Conservation (phyloP, 2,113 vertebrate species). For the Hypocryptadius cinnamomeus region DNA sequence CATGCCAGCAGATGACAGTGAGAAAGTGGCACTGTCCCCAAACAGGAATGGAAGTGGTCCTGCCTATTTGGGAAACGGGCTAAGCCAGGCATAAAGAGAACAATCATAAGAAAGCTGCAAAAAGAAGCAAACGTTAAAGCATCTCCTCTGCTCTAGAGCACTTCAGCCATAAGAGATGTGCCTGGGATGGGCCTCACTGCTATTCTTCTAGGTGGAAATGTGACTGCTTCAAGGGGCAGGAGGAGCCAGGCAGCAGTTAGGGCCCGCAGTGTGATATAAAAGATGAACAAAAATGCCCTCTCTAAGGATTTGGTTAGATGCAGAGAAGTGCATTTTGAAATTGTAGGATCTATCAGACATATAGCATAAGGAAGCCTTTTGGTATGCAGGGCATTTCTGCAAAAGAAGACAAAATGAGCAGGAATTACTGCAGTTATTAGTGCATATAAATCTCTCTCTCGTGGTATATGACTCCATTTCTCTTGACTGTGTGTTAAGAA, state of each 20-base stretch:
- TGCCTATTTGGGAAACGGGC: neutral
- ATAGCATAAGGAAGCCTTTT: neutral
- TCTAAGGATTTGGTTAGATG: neutral
- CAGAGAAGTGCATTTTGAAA: neutral
- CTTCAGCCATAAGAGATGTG: neutral
- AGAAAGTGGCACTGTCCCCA: neutral
- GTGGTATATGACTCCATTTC: neutral
- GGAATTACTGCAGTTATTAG: neutral
- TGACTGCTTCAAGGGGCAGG: neutral
- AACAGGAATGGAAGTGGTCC: neutral
- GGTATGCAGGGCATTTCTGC: neutral
- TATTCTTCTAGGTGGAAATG: rapidly evolving
- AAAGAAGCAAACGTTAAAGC: neutral
- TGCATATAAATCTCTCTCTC: neutral
- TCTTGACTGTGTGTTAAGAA: neutral
- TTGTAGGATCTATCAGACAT: neutral
- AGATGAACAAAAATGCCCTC: neutral
- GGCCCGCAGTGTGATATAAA: neutral
- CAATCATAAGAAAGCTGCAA: neutral
- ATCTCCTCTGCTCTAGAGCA: neutral
- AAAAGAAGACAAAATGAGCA: neutral
- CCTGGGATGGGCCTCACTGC: neutral
- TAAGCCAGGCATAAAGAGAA: neutral
- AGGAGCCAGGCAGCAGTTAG: neutral
- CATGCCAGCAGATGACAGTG: neutral